Conservation (phyloP, 2,113 vertebrate species). For the Calidris pygmaea region DNA sequence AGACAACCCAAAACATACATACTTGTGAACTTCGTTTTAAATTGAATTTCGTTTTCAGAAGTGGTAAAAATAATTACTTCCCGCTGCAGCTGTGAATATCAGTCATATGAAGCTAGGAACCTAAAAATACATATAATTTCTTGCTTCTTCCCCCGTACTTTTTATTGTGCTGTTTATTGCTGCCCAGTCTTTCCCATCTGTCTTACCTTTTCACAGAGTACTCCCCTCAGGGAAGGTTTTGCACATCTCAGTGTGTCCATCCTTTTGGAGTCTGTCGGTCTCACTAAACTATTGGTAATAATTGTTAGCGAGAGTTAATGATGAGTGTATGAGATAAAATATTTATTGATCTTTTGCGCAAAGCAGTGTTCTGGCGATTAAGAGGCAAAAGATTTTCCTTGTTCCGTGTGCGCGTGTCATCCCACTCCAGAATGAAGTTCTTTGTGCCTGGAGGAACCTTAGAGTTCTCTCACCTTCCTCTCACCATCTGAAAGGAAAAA, state of each 20-base stretch:
- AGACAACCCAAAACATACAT: neutral
- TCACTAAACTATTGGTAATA: neutral
- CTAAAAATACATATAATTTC: neutral
- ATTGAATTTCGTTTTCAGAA: neutral
- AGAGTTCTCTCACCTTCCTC: neutral
- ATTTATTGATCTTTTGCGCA: neutral
- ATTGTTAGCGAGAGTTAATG: neutral
- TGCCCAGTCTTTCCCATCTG: neutral
- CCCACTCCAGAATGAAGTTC: neutral
- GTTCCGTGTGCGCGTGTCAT: neutral
- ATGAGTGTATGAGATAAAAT: neutral
- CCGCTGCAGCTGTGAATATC: neutral
- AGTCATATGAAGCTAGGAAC: neutral
- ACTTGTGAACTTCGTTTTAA: neutral
- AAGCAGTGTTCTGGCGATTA: neutral
- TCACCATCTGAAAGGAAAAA: neutral
- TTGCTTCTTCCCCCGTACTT: neutral
- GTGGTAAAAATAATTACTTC: neutral
- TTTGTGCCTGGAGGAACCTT: neutral
- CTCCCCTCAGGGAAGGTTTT: neutral
- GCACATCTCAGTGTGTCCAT: neutral
- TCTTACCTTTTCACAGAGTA: neutral
- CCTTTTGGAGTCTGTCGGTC: neutral
- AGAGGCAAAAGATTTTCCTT: neutral
- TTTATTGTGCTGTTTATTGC: neutral